Evolutionary conservation across 37 sponge, comb jelly and placozoan species (phyloP), one percentile per base, ranked within the genome.

Genomic region (Cladorhizidae sp.): DNA sequence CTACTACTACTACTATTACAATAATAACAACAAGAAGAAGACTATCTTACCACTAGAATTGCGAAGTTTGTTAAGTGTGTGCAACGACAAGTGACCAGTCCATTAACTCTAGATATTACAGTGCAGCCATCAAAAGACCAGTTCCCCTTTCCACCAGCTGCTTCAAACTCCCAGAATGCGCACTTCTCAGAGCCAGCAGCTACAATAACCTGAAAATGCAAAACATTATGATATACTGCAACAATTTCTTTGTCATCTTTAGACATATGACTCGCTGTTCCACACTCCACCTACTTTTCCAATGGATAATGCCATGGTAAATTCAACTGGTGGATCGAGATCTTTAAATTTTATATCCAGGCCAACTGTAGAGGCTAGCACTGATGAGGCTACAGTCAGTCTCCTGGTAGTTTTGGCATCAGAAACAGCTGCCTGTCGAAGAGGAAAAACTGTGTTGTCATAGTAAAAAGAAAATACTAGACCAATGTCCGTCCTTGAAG

Each of bases 11-110:
- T 11, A 26, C n/a, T 9, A 64, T 23, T 9, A 15, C 29, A 64
- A 64, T 23, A 11, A n/a, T 11, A 26, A 26, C 21, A 64, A 11
- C 9, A 15, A 11, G 12, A 52, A 17, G 8, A 23, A 52, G 3
- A 6, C 37, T 3, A 9, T n/a, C 77, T 85, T 49, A 85, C 86
- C 78, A 85, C 75, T 21, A 85, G 64, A 31, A 77, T 68, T n/a
- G 86, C 86, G 78, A 85, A 85, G 78, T 85, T 78, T 11, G 86
- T 85, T 62, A 85, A 55, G 64, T 85, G 86, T 42, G 38, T 58
- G 59, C 86, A 85, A 8, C 58, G 32, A 50, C 83, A 83, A 0
- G 50, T 41, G 22, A 83, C 74, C 20, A 33, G 38, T 14, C n/a
- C 41, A 5, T 28, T 21, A 58, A 21, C 68, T 2, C 5, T n/a